phyloP scores from a whole-genome alignment of 2,113 vertebrate species.

The Otocyon megalotis region DNA sequence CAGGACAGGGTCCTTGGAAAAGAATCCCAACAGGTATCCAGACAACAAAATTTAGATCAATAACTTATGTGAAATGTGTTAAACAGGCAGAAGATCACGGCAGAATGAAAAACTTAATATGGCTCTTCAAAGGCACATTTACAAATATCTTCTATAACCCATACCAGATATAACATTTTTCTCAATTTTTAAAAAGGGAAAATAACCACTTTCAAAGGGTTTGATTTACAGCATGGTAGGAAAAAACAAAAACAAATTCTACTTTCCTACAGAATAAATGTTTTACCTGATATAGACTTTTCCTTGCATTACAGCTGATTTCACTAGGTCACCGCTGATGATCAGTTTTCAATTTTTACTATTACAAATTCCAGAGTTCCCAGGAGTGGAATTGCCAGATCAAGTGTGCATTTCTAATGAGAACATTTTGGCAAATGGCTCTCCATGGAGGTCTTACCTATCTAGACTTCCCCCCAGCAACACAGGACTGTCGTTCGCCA shows the following conservation, averaged over 20 bases:
- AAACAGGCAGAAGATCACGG: not conserved
- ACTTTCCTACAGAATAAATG: not conserved
- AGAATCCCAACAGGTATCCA: not conserved
- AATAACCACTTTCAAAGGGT: not conserved
- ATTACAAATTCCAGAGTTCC: not conserved
- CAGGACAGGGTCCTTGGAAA: not conserved
- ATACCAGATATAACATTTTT: not conserved
- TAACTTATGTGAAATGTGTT: not conserved
- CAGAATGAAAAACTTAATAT: not conserved
- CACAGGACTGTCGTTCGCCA: accelerated
- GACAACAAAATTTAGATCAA: not conserved
- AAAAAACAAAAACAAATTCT: not conserved
- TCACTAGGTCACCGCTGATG: not conserved
- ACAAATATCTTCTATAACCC: not conserved
- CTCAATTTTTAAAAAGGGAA: not conserved
- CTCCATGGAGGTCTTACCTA: accelerated
- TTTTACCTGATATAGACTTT: not conserved
- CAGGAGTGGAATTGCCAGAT: not conserved
- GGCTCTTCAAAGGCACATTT: not conserved
- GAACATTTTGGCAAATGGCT: not conserved
- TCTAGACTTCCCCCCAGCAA: not conserved
- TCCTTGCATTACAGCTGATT: not conserved
- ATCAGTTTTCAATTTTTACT: not conserved
- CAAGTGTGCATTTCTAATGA: not conserved
- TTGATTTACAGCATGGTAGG: not conserved